Evolutionary conservation across 1,140 invertebrate genomes (phyloP), one percentile per base, ranked within the genome.

Genomic region (Condylostylus longicornis): DNA sequence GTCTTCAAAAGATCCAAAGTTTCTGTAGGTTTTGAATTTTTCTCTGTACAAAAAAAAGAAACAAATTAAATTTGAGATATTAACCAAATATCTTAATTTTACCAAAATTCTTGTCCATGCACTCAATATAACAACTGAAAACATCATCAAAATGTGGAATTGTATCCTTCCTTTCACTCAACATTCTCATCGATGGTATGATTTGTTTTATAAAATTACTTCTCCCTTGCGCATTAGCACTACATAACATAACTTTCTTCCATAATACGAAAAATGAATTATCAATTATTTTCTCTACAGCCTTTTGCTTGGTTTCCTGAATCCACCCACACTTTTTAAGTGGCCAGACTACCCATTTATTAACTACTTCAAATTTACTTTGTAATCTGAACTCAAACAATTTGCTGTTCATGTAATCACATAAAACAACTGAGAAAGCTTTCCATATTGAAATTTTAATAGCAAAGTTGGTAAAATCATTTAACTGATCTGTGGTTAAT

Each of bases 271-370:
- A 10, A 13, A 27, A 27, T 10, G 10, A 13, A 27, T 27, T 13
- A 4, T 27, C 25, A 10, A 27, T n/a, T 10, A 27, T 27, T 8
- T 27, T 27, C 30, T 32, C 30, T 2, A 14, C 15, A 3, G n/a
- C n/a, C 23, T 25, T 25, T 25, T 7, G n/a, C 23, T 25, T 27
- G 3, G 25, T n/a, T 10, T 27, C 14, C 25, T 27, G 25, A 27
- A 5, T 4, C 14, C 14, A 46, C n/a, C 42, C 42, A n/a, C 42
- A 38, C 0, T 44, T 44, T 2, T 53, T 50, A 2, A 58, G 32
- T 0, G 54, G 54, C 55, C 55, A 58, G 5, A 54, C 15, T 1
- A 58, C 41, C 54, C 54, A 58, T 1, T 33, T 42, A 30, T 58
- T 48, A 31, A 57, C 17, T 10, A 58, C 19, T 5, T 31, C 12